Base-by-base conservation (phyloP, 2,888 invertebrate genomes). In the Agrochola lychnidis region DNA sequence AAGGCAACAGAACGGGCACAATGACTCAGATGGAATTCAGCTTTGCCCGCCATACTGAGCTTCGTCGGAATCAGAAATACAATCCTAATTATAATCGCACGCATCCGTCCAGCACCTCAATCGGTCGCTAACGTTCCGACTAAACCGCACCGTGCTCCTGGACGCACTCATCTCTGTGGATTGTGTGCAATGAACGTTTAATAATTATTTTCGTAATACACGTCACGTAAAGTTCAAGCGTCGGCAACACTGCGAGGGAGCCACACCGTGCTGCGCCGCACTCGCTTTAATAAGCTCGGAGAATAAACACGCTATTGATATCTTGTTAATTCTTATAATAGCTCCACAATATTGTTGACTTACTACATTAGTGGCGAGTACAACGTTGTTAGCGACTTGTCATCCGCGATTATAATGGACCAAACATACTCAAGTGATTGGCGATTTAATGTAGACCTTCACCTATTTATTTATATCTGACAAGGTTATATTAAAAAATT, bases 41-140 rank as follows among this genome's bases (percentile, higher is more conserved):
- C 93, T 93, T 93, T 94, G 94, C 95, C 93, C 94, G 95, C 95
- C 95, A 95, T 94, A 94, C 95, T 92, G 93, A 93, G 95, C 94
- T 94, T 96, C 95, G 96, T 94, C 94, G 96, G 95, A 96, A 96
- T 96, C 96, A 96, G 96, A 96, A 96, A 96, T 96, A 96, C 96
- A 96, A 95, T 95, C 96, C 96, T 96, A 96, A 96, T 96, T 96
- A 96, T 96, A 96, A 96, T 96, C 96, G 93, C 93, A 95, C 95
- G 96, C 96, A 96, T 96, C 96, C 96, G 96, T 95, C 95, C 93
- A 94, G 93, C 94, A 94, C 94, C 95, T 95, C 95, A 94, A 95
- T 95, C 95, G 95, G 92, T 92, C 93, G 94, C 94, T 92, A 93
- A 93, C 93, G 94, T 88, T 81, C 84, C 84, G 84, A 86, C 87